Conservation (phyloP, 2,797 vertebrate genomes). For the Hippoglossus hippoglossus region DNA sequence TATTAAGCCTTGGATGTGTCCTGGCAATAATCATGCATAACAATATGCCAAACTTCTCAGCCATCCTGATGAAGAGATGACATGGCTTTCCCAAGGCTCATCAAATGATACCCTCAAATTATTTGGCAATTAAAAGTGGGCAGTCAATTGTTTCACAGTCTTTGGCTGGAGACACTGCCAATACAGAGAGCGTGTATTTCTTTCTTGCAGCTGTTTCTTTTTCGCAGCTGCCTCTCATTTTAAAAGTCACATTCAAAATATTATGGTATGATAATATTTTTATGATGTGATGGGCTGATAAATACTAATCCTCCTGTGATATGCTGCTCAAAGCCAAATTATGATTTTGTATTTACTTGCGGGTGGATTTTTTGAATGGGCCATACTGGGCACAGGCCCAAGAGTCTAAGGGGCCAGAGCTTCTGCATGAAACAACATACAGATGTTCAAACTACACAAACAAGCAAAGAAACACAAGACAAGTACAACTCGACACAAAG, state of each 20-base stretch:
- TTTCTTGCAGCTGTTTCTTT: conserved; percentile 24
- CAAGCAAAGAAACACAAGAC: not conserved
- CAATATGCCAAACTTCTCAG: conserved; percentile 13
- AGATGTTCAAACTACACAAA: too few relatives aligned
- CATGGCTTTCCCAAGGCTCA: conserved; percentile 12
- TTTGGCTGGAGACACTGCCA: not conserved
- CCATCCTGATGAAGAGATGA: conserved; percentile 26
- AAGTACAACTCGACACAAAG: not conserved
- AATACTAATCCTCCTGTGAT: not conserved
- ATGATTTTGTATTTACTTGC: not conserved
- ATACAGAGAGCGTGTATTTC: not conserved
- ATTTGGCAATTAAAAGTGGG: conserved; percentile 31
- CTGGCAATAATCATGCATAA: not conserved
- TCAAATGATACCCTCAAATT: conserved; percentile 41
- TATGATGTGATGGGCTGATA: not conserved
- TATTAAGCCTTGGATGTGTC: conserved; percentile 17
- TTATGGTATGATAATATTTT: not conserved
- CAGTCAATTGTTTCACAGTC: conserved; percentile 17
- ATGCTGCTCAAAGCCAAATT: not conserved
- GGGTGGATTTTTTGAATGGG: too few relatives aligned
- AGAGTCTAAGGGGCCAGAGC: not conserved
- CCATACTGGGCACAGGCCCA: not conserved
- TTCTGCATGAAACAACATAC: too few relatives aligned
- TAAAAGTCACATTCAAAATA: not conserved
- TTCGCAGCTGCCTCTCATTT: conserved; percentile 1